Base-by-base conservation (phyloP, 2,113 vertebrate species). In the Oryzias javanicus region DNA sequence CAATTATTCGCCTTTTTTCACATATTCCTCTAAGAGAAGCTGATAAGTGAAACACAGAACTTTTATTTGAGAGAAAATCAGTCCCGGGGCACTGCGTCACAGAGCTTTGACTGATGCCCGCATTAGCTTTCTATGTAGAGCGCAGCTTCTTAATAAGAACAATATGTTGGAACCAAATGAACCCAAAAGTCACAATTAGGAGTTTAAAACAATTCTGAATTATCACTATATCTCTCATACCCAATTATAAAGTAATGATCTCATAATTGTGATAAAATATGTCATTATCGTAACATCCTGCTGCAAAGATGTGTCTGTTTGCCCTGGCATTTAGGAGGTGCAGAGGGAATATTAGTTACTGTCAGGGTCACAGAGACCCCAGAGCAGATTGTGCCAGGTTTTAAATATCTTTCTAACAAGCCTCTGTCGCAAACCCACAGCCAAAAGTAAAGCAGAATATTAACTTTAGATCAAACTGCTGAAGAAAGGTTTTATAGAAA, bases 291-390 rank as follows among this genome's bases (percentile, higher is more conserved):
- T 20, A 61, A 69, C 35, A 51, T 16, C 17, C n/a, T 45, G 50
- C 52, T 18, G 14, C 46, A 70, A 60, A 76, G 69, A 62, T 73
- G 65, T 60, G 42, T 42, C 46, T 13, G 15, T 35, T 27, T 47
- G 66, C 46, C 46, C 55, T 63, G 54, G 63, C 72, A 67, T 67
- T 55, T 5, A 0, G 20, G 41, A 55, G 58, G 57, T 27, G 29
- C 3, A 17, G 20, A n/a, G 53, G n/a, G 57, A 61, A 63, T 59
- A 70, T 70, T 49, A 70, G 49, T 63, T 55, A 55, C 58, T 59
- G 57, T 64, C 72, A 64, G 55, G 19, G 49, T 60, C 52, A 54
- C 64, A 60, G 42, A 45, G 51, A 60, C 51, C 60, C 45, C 46
- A 24, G 14, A 49, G 64, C 14, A 19, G 18, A 48, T 45, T 44